Evolutionary conservation across 2,113 vertebrate genomes (phyloP), one percentile per base, ranked within the genome.

Genomic region (Triplophysa rosa): DNA sequence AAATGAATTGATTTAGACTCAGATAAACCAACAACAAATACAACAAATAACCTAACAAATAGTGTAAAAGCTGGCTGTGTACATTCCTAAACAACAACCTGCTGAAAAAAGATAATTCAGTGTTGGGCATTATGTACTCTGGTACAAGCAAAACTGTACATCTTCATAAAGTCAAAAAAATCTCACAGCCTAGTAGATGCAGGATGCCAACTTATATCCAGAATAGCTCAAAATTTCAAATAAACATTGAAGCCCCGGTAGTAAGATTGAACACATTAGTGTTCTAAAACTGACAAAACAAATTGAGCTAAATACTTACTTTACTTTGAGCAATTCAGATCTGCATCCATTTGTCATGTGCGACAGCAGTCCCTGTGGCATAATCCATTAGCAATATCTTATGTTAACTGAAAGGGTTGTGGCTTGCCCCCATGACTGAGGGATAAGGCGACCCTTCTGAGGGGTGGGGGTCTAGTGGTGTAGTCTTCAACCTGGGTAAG

Each of bases 401-500:
- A 12, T 45, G 10, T 11, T 45, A 0, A 12, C 10, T 12, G 10
- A 45, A 45, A 45, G 42, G 42, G 9, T 45, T 12, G 2, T 11
- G 2, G 49, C 14, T 17, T 54, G 47, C 7, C 6, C 52, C 16
- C 17, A 29, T 29, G 29, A n/a, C 4, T 2, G 1, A 9, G 19
- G 54, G 7, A n/a, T 58, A 19, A n/a, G n/a, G 54, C 19, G n/a
- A 19, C 16, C 54, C 19, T 21, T 58, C 9, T 21, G 6, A 58
- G 16, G 54, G 54, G 1, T 17, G 16, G 52, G 52, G 33, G 33
- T 37, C 33, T 56, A 8, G 52, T 56, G 17, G 17, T 21, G n/a
- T 63, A 14, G 12, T 63, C 61, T 29, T 63, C 49, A 52, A 66
- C 74, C 74, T 54, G 74, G 42, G 42, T 77, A 65, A 65, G 45